Evolutionary conservation across 2,113 vertebrate genomes (phyloP), one percentile per base, ranked within the genome.

Genomic region (Neotragus pygmaeus): DNA sequence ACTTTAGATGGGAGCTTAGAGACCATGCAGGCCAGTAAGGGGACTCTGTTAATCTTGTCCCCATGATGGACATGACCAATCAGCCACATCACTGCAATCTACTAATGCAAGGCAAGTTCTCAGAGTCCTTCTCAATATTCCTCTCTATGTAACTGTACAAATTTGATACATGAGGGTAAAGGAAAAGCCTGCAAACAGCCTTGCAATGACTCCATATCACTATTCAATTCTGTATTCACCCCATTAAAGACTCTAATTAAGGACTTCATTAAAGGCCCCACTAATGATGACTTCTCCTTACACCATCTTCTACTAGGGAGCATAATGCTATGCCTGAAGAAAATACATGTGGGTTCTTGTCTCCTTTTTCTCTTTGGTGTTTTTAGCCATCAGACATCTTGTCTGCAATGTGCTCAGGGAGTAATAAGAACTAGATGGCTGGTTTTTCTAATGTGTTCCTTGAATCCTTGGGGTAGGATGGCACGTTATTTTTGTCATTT

Each of bases 321-420:
- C 27, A 11, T n/a, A 4, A n/a, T 0, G 47, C 3, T n/a, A 11
- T 17, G 0, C 9, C 49, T 1, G 28, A 39, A 39, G 10, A 49
- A 6, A 5, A 14, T 13, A 43, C 0, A 7, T 8, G 15, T 9
- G 33, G 15, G n/a, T 53, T 60, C 7, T 53, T 64, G 12, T 6
- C 28, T 73, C 14, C 43, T 25, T 87, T 88, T n/a, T 55, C 21
- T 81, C 15, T 62, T 45, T 84, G 57, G 53, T 43, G 27, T 33
- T 28, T 93, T 92, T 53, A 94, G 33, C 43, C 45, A 77, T 55
- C 51, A 47, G 39, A 43, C 66, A 13, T 3, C 30, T 84, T 28
- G 11, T 62, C 58, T 45, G 16, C 11, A 39, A 0, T 27, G 8
- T 57, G 28, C 36, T 66, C 64, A 43, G n/a, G 43, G 8, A 30